Evolutionary conservation across 1,140 invertebrate species (phyloP).

Genomic region (Leucophenga varia): DNA sequence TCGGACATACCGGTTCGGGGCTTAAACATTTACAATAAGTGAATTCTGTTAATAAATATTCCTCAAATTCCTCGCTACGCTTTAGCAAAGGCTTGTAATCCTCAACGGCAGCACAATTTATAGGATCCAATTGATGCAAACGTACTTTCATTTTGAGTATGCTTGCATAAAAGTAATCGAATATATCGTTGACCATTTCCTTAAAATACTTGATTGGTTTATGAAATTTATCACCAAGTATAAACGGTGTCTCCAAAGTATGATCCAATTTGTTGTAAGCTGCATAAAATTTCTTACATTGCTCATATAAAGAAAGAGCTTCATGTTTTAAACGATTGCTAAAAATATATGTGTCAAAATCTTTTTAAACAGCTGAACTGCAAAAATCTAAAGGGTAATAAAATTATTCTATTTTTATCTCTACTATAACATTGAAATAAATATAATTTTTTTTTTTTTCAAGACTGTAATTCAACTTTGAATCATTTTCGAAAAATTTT

Average conservation of each 20-base stretch:
- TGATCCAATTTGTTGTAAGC: slow-evolving; percentile 24
- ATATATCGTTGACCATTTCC: slow-evolving; percentile 33
- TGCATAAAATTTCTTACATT: slow-evolving; percentile 29
- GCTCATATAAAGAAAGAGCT: slow-evolving; percentile 14
- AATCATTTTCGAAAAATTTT: too few relatives aligned
- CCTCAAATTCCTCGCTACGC: slow-evolving; percentile 25
- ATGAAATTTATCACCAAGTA: slow-evolving; percentile 31
- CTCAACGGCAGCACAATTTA: slow-evolving; percentile 33
- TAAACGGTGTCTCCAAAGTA: slow-evolving; percentile 28
- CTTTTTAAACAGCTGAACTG: too few relatives aligned
- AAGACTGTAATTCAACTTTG: too few relatives aligned
- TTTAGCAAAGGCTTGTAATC: slow-evolving; percentile 33
- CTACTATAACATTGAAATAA: too few relatives aligned
- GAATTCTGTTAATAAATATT: slow-evolving; percentile 23
- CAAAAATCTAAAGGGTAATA: background rate
- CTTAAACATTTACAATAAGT: slow-evolving; percentile 32
- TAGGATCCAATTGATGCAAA: slow-evolving; percentile 39
- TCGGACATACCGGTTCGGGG: slow-evolving; percentile 23
- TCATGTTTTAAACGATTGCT: slow-evolving; percentile 26
- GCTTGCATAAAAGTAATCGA: slow-evolving; percentile 30
- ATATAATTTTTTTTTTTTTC: too few relatives aligned
- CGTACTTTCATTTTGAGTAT: slow-evolving; percentile 32
- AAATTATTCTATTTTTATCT: too few relatives aligned
- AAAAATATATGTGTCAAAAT: too few relatives aligned
- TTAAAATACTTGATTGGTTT: slow-evolving; percentile 26